phyloP scores from a whole-genome alignment of 2,797 vertebrate genomes.

The Leptoclinus maculatus region DNA sequence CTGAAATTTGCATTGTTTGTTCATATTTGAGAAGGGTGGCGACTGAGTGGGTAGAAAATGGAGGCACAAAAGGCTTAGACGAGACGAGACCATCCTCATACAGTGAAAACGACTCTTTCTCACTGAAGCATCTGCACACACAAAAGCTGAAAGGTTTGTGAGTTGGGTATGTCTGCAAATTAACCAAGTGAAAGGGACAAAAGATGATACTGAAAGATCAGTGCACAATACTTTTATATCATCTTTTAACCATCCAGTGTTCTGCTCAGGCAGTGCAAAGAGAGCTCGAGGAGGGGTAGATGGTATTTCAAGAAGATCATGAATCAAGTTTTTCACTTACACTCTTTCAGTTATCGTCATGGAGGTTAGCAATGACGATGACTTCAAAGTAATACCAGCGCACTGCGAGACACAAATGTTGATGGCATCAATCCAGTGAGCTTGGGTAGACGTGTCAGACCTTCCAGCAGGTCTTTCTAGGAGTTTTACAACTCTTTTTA shows the following conservation, averaged over 20 bases:
- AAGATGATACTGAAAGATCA: conserved; percentile 3
- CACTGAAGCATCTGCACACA: background rate
- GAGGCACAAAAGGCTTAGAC: conserved; percentile 14
- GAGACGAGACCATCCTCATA: background rate
- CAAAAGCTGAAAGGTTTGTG: background rate
- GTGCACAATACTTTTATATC: background rate
- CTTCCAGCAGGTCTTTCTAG: background rate
- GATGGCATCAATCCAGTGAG: background rate
- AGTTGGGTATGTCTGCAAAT: background rate
- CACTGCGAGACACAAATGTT: background rate
- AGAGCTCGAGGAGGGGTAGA: background rate
- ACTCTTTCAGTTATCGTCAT: background rate
- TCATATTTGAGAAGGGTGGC: conserved; percentile 41
- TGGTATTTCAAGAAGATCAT: background rate
- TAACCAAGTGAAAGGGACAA: conserved; percentile 9
- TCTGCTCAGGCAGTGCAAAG: background rate
- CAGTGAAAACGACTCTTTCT: background rate
- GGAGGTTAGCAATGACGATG: background rate
- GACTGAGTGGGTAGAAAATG: background rate
- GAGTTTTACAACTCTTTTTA: background rate
- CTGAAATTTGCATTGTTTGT: conserved; percentile 20
- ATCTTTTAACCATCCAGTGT: conserved; percentile 4
- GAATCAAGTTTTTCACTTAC: background rate
- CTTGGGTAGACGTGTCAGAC: background rate
- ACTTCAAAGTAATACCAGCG: background rate